Evolutionary conservation across 2,888 invertebrate species (phyloP).

Genomic region (Ctenicera cuprea): DNA sequence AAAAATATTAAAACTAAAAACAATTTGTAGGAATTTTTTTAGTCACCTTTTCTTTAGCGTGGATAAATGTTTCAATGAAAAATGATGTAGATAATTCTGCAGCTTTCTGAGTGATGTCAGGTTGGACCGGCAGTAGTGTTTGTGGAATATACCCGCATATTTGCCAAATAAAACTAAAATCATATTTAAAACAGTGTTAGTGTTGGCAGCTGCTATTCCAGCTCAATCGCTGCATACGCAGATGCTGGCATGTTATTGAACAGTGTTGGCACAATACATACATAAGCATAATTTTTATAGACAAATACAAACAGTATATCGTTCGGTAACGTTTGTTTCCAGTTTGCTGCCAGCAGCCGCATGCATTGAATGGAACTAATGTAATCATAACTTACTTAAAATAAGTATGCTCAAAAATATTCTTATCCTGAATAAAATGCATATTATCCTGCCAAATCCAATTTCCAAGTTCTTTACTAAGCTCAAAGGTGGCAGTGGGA

Average conservation of each 20-base stretch:
- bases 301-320: too few relatives aligned
- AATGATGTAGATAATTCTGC: slow-evolving; percentile 94
- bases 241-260: too few relatives aligned
- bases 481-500: slow-evolving; percentile 72
- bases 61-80: slow-evolving; percentile 97
- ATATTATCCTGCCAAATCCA: slow-evolving; percentile 99
- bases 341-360: too few relatives aligned
- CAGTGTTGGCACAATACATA: too few relatives aligned
- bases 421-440: slow-evolving; percentile 95
- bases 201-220: too few relatives aligned
- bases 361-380: background rate
- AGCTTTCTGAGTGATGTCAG: slow-evolving; percentile 89
- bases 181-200: too few relatives aligned
- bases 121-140: slow-evolving; percentile 85
- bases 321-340: too few relatives aligned
- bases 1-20: slow-evolving; percentile 2
- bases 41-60: slow-evolving; percentile 95
- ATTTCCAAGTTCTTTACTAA: slow-evolving; percentile 89
- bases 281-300: too few relatives aligned
- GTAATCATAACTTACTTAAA: slow-evolving; percentile 81
- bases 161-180: slow-evolving; percentile 93
- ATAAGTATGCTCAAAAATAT: slow-evolving; percentile 96
- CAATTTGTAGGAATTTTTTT: too few relatives aligned
- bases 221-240: too few relatives aligned
- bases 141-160: slow-evolving; percentile 96